A percentile compares a stretch with the other conserved stretches of the same genome.
These are phyloP conservation scores for Pristionchus fissidentatus DNA, from an alignment of 2,888 invertebrate genomes.

Conservation along the genomic window DNA sequence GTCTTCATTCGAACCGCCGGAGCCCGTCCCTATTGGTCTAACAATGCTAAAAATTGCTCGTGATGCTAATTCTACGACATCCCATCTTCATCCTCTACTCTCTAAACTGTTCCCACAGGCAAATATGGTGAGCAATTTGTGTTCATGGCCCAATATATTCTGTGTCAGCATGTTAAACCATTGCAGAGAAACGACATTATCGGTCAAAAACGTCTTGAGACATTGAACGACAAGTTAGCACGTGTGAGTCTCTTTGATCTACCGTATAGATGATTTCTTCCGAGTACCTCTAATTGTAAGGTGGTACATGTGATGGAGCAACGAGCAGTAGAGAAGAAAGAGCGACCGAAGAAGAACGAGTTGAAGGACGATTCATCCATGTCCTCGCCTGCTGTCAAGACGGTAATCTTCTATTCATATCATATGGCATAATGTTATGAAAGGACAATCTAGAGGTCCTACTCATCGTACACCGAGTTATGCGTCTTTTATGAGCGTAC, in stretches of 20 bases:
- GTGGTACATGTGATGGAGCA: constrained; percentile 33
- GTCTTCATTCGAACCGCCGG: too few species aligned
- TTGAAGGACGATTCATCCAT: not conserved
- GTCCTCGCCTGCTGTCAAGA: constrained; percentile 23
- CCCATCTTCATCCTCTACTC: constrained; percentile 34
- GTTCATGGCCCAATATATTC: not conserved
- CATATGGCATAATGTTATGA: too few species aligned
- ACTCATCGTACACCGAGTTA: too few species aligned
- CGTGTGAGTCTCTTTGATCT: not conserved
- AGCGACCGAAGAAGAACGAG: not conserved
- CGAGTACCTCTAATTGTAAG: too few species aligned
- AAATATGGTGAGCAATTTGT: too few species aligned
- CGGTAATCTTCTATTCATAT: not conserved
- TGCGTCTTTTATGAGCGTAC: too few species aligned
- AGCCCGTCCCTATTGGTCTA: not conserved
- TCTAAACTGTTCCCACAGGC: constrained; percentile 42
- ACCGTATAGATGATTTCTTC: not conserved
- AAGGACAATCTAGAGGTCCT: too few species aligned
- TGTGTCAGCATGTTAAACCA: too few species aligned
- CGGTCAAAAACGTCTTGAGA: not conserved
- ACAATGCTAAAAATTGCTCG: constrained; percentile 1
- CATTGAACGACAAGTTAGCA: constrained; percentile 38
- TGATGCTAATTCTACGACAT: not conserved
- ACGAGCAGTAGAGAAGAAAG: constrained; percentile 20
- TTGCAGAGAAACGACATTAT: constrained; percentile 31